A percentile compares a stretch with the other conserved stretches of the same genome.
Conservation (phyloP, 2,888 invertebrate genomes). For the Xanthorhoe designata region DNA sequence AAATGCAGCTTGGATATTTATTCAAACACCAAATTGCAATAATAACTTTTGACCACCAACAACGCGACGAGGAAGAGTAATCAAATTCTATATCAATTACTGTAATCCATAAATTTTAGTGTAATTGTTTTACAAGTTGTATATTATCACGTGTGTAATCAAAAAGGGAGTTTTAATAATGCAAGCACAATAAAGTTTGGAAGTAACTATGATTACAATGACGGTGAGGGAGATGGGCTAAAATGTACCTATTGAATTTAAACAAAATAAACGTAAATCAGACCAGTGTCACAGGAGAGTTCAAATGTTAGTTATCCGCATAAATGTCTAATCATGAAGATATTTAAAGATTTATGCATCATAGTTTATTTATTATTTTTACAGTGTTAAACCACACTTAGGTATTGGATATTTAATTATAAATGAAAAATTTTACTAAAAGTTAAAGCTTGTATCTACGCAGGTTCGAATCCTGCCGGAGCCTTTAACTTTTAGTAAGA, state of each 20-base stretch:
- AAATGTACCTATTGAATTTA: neutral
- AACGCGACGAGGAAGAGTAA: constrained; percentile 33
- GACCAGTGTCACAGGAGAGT: no score
- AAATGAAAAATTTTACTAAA: no score
- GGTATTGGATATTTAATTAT: no score
- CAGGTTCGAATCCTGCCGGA: no score
- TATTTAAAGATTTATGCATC: no score
- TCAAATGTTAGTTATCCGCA: no score
- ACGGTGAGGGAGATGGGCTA: constrained; percentile 40
- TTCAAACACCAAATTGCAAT: constrained; percentile 26
- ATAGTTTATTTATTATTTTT: no score
- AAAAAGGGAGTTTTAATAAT: constrained; percentile 38
- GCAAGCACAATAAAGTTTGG: constrained; percentile 38
- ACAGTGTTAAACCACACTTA: no score
- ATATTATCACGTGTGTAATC: constrained; percentile 33
- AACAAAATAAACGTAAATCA: neutral
- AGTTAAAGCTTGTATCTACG: no score
- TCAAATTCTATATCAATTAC: constrained; percentile 32
- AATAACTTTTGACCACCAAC: constrained; percentile 37
- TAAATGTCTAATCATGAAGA: no score
- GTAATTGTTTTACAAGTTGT: constrained; percentile 36
- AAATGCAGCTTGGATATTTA: constrained; percentile 17
- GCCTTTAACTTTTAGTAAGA: no score
- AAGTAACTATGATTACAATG: constrained; percentile 50
- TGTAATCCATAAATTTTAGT: constrained; percentile 23